Base-by-base conservation (phyloP, 2,888 invertebrate species). In the Palloptera scutellata region DNA sequence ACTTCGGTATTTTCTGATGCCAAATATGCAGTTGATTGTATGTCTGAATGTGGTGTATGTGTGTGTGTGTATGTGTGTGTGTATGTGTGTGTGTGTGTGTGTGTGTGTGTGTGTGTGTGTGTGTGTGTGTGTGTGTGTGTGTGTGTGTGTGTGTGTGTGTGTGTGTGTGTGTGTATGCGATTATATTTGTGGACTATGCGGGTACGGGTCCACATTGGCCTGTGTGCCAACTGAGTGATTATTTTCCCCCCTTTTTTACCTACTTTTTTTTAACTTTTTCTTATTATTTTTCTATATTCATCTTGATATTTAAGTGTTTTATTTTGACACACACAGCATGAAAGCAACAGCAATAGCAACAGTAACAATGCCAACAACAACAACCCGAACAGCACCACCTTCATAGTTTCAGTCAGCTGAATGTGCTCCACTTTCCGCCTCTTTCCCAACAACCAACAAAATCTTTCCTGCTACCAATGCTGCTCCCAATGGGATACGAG, bases 1-100 rank as follows among this genome's bases (percentile, higher is more conserved):
- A 30, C 30, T 30, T 4, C 30, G 6, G 2, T 2, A 2, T 30
- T 30, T 30, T 30, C 30, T 30, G 30, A 30, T 30, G 30, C 30
- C 30, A 30, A 30, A 30, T 30, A 30, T 30, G 30, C 30, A 30
- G 30, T 30, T 30, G 30, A 30, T 30, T 30, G 59, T 45, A 55
- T 64, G 59, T 63, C 57, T 66, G 52, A 64, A 42, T 64, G 66
- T 57, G 59, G 54, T 67, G 45, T 54, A 53, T 51, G 15, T 30
- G 40, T 63, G 54, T 67, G 13, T 10, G 30, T 64, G 40, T 40
- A 59, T 15, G 19, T 43, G 42, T 40, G 17, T 43, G 13, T 30
- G 19, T 45, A 43, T 61, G 43, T 54, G 30, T 55, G 4, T 12
- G 51, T 66, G 15, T 15, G 30, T n/a, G 53, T 9, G 43, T 43